phyloP scores from a whole-genome alignment of 2,113 vertebrate genomes.

The rabbit (Oryctolagus cuniculus) region mOryCun1.1 NC_091432.1:8865501-8866000 shows the following conservation, averaged over 20 bases:
- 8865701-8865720: neutral
- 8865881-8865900: neutral
- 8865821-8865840: neutral
- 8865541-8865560: constrained; percentile 16
- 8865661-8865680: neutral
- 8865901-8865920: neutral
- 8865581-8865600: neutral
- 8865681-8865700: neutral
- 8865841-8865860: neutral
- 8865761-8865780: neutral
- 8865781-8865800: neutral
- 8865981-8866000: neutral
- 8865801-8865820: neutral
- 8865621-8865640: neutral
- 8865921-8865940: constrained; percentile 18
- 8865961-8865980: neutral
- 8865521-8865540: constrained; percentile 72
- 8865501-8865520: constrained; percentile 74
- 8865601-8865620: neutral
- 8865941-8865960: neutral
- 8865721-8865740: neutral
- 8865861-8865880: neutral
- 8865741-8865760: neutral
- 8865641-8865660: neutral
- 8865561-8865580: neutral